These are phyloP conservation scores for Arothron firmamentum DNA, from an alignment of 2,113 vertebrate genomes.

Conservation along the genomic window DNA sequence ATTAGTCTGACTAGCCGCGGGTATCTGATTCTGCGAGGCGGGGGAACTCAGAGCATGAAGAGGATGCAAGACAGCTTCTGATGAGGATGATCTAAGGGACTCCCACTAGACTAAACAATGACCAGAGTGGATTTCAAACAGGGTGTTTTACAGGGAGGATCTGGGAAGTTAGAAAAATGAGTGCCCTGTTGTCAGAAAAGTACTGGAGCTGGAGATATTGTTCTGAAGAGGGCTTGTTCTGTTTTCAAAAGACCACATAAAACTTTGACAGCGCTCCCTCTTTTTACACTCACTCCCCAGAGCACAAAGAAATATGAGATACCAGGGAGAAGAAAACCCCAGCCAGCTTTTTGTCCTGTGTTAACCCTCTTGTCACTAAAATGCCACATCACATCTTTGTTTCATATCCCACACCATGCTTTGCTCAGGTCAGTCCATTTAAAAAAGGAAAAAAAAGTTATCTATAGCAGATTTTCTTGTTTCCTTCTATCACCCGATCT, in stretches of 20 bases:
- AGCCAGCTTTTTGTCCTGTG: constrained; percentile 43
- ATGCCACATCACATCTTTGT: constrained; percentile 22
- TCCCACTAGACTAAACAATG: constrained; percentile 74
- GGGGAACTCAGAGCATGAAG: constrained; percentile 39
- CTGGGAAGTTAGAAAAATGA: constrained; percentile 55
- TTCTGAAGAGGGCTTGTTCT: constrained; percentile 63
- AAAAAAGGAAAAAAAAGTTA: constrained; percentile 13
- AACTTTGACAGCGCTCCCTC: constrained; percentile 59
- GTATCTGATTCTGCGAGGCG: constrained; percentile 15
- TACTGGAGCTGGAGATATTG: constrained; percentile 64
- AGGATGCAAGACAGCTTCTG: constrained; percentile 44
- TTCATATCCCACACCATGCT: background rate
- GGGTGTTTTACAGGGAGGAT: constrained; percentile 57
- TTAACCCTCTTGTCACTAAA: constrained; percentile 43
- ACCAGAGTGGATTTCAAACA: constrained; percentile 63
- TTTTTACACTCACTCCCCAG: constrained; percentile 54
- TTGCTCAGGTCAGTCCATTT: constrained; percentile 26
- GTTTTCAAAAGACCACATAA: constrained; percentile 72
- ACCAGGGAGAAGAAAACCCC: constrained; percentile 53
- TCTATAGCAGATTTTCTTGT: constrained; percentile 28
- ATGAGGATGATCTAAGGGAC: constrained; percentile 66
- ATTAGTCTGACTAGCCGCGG: constrained; percentile 21
- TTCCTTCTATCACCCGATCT: constrained; percentile 35
- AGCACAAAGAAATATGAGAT: constrained; percentile 68
- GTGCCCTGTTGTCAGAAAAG: constrained; percentile 49